Conservation (phyloP, 1,140 invertebrate species). For the Halictus rubicundus region DNA sequence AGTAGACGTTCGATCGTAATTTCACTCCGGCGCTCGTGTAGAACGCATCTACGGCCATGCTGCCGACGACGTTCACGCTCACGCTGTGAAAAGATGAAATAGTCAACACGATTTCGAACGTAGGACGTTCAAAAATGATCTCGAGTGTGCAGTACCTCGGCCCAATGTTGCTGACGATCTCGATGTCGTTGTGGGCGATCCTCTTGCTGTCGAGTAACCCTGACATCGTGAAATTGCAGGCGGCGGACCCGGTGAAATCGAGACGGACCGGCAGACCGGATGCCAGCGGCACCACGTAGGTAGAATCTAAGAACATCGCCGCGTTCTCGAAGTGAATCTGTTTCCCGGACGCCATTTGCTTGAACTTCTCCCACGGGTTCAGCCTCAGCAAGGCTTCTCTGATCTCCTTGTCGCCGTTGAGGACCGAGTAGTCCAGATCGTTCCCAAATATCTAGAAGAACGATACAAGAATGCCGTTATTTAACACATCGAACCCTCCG, state of each 20-base stretch:
- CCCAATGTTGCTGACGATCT: conserved; percentile 88
- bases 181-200: conserved; percentile 82
- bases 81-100: conserved; percentile 81
- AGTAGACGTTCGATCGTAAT: conserved; percentile 90
- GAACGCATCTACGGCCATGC: conserved; percentile 91
- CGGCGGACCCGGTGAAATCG: conserved; percentile 91
- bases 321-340: conserved; percentile 90
- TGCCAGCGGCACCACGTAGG: conserved; percentile 91
- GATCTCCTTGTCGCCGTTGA: conserved; percentile 86
- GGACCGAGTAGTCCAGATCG: conserved; percentile 86
- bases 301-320: conserved; percentile 91
- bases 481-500: neutral
- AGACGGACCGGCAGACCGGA: conserved; percentile 92
- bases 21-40: conserved; percentile 89
- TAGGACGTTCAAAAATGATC: too few relatives aligned
- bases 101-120: too few relatives aligned
- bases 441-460: conserved; percentile 85
- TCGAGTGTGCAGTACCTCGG: conserved; percentile 82
- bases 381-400: conserved; percentile 82
- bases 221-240: conserved; percentile 89
- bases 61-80: conserved; percentile 89
- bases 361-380: conserved; percentile 85
- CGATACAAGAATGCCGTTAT: neutral
- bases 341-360: conserved; percentile 87
- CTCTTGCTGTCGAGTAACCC: conserved; percentile 83